Evolutionary conservation across 1,140 invertebrate species (phyloP).

Genomic region (Drosophila mojavensis): DNA sequence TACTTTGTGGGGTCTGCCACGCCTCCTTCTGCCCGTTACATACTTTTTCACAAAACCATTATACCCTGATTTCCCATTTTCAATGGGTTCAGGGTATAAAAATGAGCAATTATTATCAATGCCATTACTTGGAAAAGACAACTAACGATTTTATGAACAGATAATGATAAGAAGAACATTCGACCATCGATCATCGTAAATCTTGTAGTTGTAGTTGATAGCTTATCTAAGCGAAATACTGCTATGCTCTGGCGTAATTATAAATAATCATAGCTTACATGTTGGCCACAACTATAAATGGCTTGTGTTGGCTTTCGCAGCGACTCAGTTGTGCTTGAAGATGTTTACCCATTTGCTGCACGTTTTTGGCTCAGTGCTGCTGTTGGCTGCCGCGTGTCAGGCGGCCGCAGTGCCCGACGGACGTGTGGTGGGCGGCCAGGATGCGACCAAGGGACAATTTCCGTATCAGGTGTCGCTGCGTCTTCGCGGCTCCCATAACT

Average conservation of each 20-base stretch:
- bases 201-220: neutral
- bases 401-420: slow-evolving; percentile 48
- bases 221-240: neutral
- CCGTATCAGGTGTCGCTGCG: slow-evolving; percentile 85
- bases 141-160: neutral
- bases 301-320: neutral
- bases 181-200: slow-evolving; percentile 2
- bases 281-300: neutral
- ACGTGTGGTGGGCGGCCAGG: slow-evolving; percentile 85
- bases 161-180: slow-evolving; percentile 4
- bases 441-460: slow-evolving; percentile 79
- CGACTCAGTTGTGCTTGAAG: neutral
- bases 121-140: neutral
- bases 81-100: no score
- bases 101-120: neutral
- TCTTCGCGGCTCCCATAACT: slow-evolving; percentile 81
- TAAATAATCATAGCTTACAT: slow-evolving; percentile 9
- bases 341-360: slow-evolving; percentile 10
- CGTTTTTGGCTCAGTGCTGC: neutral
- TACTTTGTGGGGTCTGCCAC: no score
- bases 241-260: neutral
- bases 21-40: no score
- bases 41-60: no score
- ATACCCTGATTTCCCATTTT: no score
- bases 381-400: slow-evolving; percentile 14